Conservation (phyloP, 2,888 invertebrate genomes). For the Auanema sp. region DNA sequence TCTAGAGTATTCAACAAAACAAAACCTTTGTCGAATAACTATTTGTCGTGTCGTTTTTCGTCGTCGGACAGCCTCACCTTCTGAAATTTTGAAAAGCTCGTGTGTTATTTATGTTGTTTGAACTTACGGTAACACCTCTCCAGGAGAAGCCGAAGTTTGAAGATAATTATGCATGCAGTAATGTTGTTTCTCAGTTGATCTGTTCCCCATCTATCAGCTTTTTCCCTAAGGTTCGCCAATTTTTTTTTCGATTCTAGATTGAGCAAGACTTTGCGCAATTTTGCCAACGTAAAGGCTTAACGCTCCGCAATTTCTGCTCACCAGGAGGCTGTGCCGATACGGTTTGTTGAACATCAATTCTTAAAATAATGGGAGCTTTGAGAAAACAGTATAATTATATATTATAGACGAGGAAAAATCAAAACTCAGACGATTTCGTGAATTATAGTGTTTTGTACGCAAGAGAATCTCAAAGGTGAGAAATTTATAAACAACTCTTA, state of each 20-base stretch:
- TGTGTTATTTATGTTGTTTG: slow-evolving; percentile 2
- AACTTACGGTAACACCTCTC: not conserved
- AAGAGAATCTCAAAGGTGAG: no score
- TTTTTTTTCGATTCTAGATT: slow-evolving; percentile 33
- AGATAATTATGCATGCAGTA: not conserved
- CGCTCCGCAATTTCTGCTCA: slow-evolving; percentile 12
- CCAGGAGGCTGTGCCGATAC: no score
- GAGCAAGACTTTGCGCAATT: slow-evolving; percentile 45
- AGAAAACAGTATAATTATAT: no score
- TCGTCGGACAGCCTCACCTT: slow-evolving; percentile 3
- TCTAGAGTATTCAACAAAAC: not conserved
- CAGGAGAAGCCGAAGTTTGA: not conserved
- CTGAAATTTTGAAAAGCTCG: not conserved
- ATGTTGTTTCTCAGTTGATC: no score
- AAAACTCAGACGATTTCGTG: no score
- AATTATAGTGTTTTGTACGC: no score
- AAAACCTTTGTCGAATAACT: not conserved
- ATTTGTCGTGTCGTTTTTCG: not conserved
- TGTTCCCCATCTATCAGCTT: no score
- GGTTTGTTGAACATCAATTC: no score
- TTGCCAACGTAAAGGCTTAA: slow-evolving; percentile 34
- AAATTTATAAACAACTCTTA: no score
- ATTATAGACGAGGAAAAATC: no score
- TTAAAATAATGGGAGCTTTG: no score
- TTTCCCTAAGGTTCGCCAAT: slow-evolving; percentile 4